Conservation (phyloP, 2,797 vertebrate species). For the Microchirus variegatus region DNA sequence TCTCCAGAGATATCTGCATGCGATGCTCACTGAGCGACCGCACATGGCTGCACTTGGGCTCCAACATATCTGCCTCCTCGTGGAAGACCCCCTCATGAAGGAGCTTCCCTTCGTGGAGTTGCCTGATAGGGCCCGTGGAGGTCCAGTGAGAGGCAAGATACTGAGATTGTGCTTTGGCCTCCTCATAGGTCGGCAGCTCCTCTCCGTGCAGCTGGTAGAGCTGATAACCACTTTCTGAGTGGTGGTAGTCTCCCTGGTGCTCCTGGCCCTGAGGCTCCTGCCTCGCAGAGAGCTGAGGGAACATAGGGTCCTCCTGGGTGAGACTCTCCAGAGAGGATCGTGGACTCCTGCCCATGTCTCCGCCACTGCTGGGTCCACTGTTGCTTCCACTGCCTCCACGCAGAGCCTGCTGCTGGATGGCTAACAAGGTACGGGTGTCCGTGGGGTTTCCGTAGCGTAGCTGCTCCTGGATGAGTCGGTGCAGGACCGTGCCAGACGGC, state of each 20-base stretch:
- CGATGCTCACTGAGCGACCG: constrained; percentile 93
- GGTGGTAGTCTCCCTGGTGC: constrained; percentile 90
- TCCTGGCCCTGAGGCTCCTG: constrained; percentile 99
- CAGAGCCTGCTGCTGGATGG: constrained; percentile 92
- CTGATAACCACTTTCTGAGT: constrained; percentile 87
- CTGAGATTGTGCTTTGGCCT: constrained; percentile 95
- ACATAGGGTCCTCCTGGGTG: constrained; percentile 87
- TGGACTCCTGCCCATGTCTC: constrained; percentile 81
- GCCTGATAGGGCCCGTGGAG: constrained; percentile 43
- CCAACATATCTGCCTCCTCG: constrained; percentile 85
- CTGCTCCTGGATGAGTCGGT: constrained; percentile 98
- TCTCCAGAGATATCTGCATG: constrained; percentile 91
- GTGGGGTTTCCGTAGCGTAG: constrained; percentile 96
- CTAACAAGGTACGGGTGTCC: constrained; percentile 93
- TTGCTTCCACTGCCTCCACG: constrained; percentile 80
- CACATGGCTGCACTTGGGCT: constrained; percentile 87
- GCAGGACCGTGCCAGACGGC: constrained; percentile 94
- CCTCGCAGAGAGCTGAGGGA: constrained; percentile 91
- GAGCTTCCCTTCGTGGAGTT: constrained; percentile 59
- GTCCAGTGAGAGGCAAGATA: constrained; percentile 85
- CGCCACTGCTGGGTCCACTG: constrained; percentile 83
- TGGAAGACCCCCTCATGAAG: constrained; percentile 66
- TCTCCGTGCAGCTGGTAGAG: constrained; percentile 88
- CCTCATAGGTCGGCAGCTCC: constrained; percentile 94
- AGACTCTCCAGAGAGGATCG: constrained; percentile 91